Percentiles rank a stretch among this genome's conserved stretches.
Evolutionary conservation across 2,888 invertebrate genomes (phyloP).

Genomic region (Salticus scenicus): DNA sequence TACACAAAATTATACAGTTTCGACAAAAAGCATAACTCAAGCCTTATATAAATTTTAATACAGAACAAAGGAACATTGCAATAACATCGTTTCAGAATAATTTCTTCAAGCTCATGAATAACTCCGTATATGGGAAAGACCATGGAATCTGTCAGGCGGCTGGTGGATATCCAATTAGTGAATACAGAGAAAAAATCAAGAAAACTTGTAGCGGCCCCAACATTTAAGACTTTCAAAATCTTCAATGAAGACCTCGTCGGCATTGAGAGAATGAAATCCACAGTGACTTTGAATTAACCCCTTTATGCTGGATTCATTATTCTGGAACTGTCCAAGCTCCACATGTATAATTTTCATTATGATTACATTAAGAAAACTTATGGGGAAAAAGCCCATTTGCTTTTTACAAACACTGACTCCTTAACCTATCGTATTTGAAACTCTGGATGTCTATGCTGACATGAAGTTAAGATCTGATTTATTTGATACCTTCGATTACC

Average conservation of each 20-base stretch:
- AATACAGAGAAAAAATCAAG: slow-evolving; percentile 26
- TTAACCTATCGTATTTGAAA: neutral
- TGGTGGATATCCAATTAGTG: neutral
- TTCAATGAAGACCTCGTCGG: neutral
- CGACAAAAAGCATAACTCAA: neutral
- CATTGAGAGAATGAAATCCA: neutral
- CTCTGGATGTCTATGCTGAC: neutral
- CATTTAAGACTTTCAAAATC: neutral
- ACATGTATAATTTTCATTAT: slow-evolving; percentile 71
- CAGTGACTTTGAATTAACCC: slow-evolving; percentile 69
- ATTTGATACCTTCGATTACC: neutral
- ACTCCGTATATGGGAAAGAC: slow-evolving; percentile 24
- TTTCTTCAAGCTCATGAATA: slow-evolving; percentile 72
- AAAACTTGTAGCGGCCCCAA: neutral
- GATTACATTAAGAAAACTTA: neutral
- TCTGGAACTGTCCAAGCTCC: slow-evolving; percentile 72
- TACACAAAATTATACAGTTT: neutral
- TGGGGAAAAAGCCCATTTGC: neutral
- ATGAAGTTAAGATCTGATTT: neutral
- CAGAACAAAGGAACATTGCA: neutral
- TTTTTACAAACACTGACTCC: neutral
- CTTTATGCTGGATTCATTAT: slow-evolving; percentile 72
- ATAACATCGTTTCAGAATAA: neutral
- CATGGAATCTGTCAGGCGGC: neutral
- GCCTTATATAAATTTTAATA: neutral